Conservation (phyloP, 2,113 vertebrate genomes). For the Planiliza haematocheilus region DNA sequence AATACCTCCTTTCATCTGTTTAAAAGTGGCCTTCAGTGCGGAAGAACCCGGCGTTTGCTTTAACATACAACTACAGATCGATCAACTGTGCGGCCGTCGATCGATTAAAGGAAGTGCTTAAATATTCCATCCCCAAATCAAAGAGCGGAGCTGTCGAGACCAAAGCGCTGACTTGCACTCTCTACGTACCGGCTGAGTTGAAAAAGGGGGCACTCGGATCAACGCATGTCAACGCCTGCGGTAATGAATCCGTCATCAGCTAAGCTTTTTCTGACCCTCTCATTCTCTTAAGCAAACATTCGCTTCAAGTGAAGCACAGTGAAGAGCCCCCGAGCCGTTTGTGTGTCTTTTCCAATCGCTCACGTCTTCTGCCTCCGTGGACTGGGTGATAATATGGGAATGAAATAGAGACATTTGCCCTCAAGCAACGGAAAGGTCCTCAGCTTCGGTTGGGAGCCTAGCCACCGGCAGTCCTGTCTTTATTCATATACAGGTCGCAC, state of each 20-base stretch:
- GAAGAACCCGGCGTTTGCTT: background rate
- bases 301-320: constrained; percentile 7
- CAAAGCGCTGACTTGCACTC: constrained; percentile 8
- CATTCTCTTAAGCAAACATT: constrained; percentile 57
- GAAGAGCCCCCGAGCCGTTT: constrained; percentile 27
- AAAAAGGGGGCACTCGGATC: constrained; percentile 4
- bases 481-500: background rate
- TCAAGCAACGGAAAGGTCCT: constrained; percentile 24
- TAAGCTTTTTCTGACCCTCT: constrained; percentile 25
- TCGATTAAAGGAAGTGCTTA: background rate
- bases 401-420: constrained; percentile 24
- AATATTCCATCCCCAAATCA: background rate
- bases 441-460: background rate
- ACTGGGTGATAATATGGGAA: constrained; percentile 19
- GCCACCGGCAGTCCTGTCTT: background rate
- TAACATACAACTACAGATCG: background rate
- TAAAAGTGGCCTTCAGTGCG: background rate
- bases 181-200: background rate
- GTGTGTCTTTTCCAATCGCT: constrained; percentile 40
- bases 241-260: constrained; percentile 37
- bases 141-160: constrained; percentile 3
- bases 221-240: constrained; percentile 31
- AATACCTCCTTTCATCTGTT: background rate
- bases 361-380: background rate
- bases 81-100: background rate